Conservation (phyloP, 2,113 vertebrate genomes). For the Nyctibius bracteatus region DNA sequence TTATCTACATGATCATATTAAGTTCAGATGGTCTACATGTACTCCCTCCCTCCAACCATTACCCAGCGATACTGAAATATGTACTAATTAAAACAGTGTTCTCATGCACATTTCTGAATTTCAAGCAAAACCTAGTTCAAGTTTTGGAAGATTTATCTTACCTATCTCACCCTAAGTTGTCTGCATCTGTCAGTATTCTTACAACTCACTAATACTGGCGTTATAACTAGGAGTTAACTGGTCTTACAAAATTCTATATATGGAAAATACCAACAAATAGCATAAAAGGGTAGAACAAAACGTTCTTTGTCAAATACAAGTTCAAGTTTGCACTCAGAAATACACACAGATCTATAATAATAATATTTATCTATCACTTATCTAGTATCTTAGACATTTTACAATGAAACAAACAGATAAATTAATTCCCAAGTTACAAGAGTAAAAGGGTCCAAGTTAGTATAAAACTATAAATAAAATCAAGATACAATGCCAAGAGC, state of each 20-base stretch:
- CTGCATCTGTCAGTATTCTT: background rate
- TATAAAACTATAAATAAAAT: conserved; percentile 45
- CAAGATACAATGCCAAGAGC: conserved; percentile 16
- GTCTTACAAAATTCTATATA: conserved; percentile 6
- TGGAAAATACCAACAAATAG: conserved; percentile 17
- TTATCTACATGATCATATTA: background rate
- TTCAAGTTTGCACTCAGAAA: conserved; percentile 64
- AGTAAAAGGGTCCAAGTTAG: background rate
- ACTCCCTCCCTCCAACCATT: background rate
- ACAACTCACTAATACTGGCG: background rate
- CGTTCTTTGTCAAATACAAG: conserved; percentile 49
- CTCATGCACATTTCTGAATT: background rate
- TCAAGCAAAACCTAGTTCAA: background rate
- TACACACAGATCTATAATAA: conserved; percentile 55
- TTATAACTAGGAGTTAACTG: background rate
- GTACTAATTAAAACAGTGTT: background rate
- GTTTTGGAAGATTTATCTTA: background rate
- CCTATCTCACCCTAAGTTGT: background rate
- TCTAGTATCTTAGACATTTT: conserved; percentile 33
- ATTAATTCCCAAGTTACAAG: conserved; percentile 3
- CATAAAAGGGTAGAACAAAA: conserved; percentile 50
- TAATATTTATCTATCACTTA: conserved; percentile 58
- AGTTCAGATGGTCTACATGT: background rate
- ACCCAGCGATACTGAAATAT: background rate
- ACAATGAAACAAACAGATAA: conserved; percentile 29